Evolutionary conservation across 2,797 vertebrate species (phyloP).

Genomic region (Linurgus olivaceus): DNA sequence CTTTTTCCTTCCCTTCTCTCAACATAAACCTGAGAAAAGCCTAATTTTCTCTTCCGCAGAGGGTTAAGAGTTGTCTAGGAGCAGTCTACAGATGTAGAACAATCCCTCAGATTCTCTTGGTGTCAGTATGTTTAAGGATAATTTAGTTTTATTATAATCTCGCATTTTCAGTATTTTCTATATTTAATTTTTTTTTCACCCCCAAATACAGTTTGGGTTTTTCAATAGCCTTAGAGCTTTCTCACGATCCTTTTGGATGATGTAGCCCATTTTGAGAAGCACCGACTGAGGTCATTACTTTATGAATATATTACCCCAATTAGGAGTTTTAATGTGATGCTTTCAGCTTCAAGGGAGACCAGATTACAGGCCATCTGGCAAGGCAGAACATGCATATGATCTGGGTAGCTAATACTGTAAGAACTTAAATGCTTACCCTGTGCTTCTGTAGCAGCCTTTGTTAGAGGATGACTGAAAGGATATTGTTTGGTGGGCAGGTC

Average conservation of each 20-base stretch:
- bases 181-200: not conserved
- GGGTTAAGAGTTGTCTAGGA: not conserved
- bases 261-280: not conserved
- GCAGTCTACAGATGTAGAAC: not conserved
- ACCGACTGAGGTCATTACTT: slow-evolving; percentile 5
- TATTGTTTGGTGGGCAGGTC: not conserved
- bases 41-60: not conserved
- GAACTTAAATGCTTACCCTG: not conserved
- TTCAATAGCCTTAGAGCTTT: not conserved
- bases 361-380: slow-evolving; percentile 59
- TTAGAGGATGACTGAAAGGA: not conserved
- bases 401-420: not conserved
- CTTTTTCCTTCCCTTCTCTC: not conserved
- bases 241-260: not conserved
- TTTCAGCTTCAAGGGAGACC: slow-evolving; percentile 50
- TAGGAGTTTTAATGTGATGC: slow-evolving; percentile 15
- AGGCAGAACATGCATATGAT: not conserved
- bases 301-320: slow-evolving; percentile 38
- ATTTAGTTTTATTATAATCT: not conserved
- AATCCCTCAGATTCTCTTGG: not conserved
- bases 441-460: not conserved
- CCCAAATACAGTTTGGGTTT: not conserved
- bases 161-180: not conserved
- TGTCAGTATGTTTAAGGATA: not conserved
- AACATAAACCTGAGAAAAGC: not conserved